Percentiles rank a stretch among this genome's conserved stretches.
These are phyloP conservation scores for Synergus japonicus DNA, from an alignment of 2,888 invertebrate genomes.

Conservation along the genomic window DNA sequence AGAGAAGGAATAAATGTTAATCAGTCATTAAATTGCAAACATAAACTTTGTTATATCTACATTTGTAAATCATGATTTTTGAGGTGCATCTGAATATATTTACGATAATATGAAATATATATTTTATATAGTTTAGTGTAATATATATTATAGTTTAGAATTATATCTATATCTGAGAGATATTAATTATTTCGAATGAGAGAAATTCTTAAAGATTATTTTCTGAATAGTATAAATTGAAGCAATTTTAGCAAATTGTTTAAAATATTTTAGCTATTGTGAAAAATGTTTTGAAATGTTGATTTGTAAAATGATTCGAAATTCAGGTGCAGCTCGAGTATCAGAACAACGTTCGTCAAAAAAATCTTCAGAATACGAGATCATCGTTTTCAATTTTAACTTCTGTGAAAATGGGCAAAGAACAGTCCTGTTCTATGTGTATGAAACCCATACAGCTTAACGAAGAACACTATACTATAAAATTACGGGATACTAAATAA, in stretches of 20 bases:
- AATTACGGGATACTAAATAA: slow-evolving; percentile 77
- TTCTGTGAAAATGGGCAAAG: slow-evolving; percentile 70
- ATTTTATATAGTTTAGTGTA: background rate
- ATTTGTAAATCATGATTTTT: slow-evolving; percentile 26
- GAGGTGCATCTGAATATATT: slow-evolving; percentile 19
- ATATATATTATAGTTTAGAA: background rate
- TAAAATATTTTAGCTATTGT: background rate
- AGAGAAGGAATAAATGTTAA: slow-evolving; percentile 26
- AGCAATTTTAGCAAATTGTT: background rate
- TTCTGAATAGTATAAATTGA: background rate
- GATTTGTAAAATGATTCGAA: background rate
- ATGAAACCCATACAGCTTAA: slow-evolving; percentile 77
- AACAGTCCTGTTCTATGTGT: slow-evolving; percentile 74
- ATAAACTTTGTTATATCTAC: slow-evolving; percentile 16
- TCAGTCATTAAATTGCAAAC: background rate
- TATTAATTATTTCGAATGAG: background rate
- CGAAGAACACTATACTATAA: slow-evolving; percentile 77
- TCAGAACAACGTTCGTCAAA: slow-evolving; percentile 45
- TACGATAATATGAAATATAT: background rate
- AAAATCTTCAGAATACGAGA: slow-evolving; percentile 50
- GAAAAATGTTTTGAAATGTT: background rate
- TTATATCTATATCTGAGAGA: background rate
- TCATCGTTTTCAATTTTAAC: slow-evolving; percentile 65
- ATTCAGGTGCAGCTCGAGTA: slow-evolving; percentile 41
- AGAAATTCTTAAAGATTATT: background rate